phyloP scores from a whole-genome alignment of 2,797 vertebrate species.

The Paramormyrops hopkinsi region DNA sequence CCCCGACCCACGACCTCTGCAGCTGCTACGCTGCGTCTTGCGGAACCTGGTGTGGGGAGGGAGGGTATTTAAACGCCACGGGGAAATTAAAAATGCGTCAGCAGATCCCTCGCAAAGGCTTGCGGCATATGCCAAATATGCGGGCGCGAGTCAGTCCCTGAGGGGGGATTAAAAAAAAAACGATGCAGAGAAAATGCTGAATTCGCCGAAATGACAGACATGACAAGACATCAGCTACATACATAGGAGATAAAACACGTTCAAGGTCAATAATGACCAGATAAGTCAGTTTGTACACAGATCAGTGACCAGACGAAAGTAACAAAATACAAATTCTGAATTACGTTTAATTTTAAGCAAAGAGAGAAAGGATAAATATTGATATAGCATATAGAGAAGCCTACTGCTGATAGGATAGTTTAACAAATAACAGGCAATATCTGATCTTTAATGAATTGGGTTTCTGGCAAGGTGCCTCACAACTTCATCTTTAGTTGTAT shows the following conservation, averaged over 20 bases:
- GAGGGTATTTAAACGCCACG: background rate
- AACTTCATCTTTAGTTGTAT: background rate
- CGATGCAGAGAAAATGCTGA: background rate
- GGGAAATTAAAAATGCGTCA: constrained; percentile 1
- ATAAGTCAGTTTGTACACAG: background rate
- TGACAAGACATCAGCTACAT: background rate
- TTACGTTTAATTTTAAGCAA: background rate
- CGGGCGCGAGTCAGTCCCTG: background rate
- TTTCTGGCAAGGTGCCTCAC: background rate
- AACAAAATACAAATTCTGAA: background rate
- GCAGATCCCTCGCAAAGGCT: background rate
- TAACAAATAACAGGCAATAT: background rate
- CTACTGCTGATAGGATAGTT: background rate
- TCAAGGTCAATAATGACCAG: background rate
- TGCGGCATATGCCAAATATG: background rate
- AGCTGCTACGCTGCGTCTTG: background rate
- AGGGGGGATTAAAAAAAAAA: background rate
- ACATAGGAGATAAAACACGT: background rate
- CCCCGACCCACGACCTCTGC: background rate
- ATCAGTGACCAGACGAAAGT: background rate
- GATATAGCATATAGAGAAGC: background rate
- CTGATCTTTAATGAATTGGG: background rate
- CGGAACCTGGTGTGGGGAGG: background rate
- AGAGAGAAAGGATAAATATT: background rate
- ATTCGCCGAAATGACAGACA: background rate